These are phyloP conservation scores for Standfussiana lucernea DNA, from an alignment of 2,888 invertebrate genomes.

Conservation along the genomic window DNA sequence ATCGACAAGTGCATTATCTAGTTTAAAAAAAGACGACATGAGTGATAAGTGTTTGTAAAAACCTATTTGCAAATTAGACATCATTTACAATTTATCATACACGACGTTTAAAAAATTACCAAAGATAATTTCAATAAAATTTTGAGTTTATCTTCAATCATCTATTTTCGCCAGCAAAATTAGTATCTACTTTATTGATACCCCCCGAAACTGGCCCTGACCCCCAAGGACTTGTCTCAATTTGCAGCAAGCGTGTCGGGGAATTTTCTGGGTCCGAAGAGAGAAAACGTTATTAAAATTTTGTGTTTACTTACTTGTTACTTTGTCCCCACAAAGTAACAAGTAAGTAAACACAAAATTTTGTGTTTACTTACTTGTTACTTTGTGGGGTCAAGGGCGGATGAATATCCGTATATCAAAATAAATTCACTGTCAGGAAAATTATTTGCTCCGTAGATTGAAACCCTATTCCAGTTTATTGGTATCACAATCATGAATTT, in stretches of 20 bases:
- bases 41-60: too few relatives aligned
- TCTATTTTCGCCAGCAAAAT: conserved; percentile 61
- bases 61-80: too few relatives aligned
- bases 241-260: conserved; percentile 44
- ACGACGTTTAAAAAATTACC: background rate
- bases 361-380: conserved; percentile 16
- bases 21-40: too few relatives aligned
- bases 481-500: background rate
- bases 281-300: conserved; percentile 30
- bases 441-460: background rate
- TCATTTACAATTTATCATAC: background rate
- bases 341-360: too few relatives aligned
- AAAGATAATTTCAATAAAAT: background rate
- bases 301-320: conserved; percentile 16
- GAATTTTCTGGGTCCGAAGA: conserved; percentile 29
- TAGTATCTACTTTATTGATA: conserved; percentile 21
- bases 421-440: background rate
- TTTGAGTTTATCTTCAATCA: conserved; percentile 31
- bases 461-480: background rate
- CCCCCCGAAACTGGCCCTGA: conserved; percentile 5
- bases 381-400: background rate
- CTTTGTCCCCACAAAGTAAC: too few relatives aligned
- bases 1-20: background rate
- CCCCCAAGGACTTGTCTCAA: conserved; percentile 44
- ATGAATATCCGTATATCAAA: background rate